These are phyloP conservation scores for Leucoma salicis DNA, from an alignment of 2,888 invertebrate species.

Conservation along the genomic window DNA sequence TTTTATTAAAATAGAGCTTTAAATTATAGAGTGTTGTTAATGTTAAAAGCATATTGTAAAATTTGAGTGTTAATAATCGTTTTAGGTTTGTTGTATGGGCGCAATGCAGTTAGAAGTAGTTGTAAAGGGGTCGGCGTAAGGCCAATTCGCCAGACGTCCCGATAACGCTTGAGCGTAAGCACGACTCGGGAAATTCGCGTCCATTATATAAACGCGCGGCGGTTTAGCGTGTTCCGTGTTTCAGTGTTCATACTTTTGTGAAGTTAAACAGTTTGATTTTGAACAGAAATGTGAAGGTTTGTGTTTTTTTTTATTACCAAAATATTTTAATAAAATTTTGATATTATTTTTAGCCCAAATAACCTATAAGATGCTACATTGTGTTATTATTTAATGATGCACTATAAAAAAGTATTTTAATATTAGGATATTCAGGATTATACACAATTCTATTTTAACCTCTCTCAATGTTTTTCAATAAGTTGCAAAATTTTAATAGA, in stretches of 20 bases:
- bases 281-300: constrained; percentile 51
- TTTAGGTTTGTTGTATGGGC: constrained; percentile 38
- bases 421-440: not conserved
- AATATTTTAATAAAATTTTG: constrained; percentile 4
- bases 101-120: constrained; percentile 72
- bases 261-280: constrained; percentile 34
- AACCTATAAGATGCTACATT: not conserved
- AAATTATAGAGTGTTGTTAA: not conserved
- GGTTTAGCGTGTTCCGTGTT: constrained; percentile 24
- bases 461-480: not conserved
- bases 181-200: constrained; percentile 48
- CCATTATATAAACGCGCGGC: constrained; percentile 51
- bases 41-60: constrained; percentile 6
- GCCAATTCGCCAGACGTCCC: constrained; percentile 63
- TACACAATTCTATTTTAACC: constrained; percentile 15
- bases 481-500: constrained; percentile 2
- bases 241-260: constrained; percentile 33
- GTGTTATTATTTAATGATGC: not conserved
- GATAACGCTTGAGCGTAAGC: constrained; percentile 64
- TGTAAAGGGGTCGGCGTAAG: constrained; percentile 46
- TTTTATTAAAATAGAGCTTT: not conserved
- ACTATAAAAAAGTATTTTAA: not conserved
- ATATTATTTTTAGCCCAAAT: not conserved
- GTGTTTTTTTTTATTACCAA: constrained; percentile 22
- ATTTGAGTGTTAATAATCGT: constrained; percentile 23